Percentiles rank a stretch among this genome's conserved stretches.
Evolutionary conservation across 2,113 vertebrate species (phyloP).

Genomic region (Malurus alboscapulatus): DNA sequence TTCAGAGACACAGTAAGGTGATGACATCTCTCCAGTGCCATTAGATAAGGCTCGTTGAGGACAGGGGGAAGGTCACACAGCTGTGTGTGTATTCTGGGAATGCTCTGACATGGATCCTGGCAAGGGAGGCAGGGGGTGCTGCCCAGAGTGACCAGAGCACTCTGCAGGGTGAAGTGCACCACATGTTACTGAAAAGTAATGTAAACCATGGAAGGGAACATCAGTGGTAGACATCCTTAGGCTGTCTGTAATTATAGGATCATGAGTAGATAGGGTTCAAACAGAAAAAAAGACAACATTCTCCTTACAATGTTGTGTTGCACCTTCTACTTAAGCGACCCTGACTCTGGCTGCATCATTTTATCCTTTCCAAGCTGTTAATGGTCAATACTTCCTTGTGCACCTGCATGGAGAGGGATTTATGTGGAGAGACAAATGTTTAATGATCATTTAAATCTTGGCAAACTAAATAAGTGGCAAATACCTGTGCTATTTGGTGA

Average conservation of each 20-base stretch:
- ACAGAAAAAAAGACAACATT: neutral
- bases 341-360: neutral
- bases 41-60: constrained; percentile 29
- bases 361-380: neutral
- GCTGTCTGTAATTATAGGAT: neutral
- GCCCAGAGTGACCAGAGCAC: neutral
- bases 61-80: constrained; percentile 30
- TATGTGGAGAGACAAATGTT: neutral
- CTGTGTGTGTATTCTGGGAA: constrained; percentile 21
- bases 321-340: neutral
- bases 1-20: neutral
- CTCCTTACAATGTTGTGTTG: neutral
- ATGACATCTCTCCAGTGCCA: neutral
- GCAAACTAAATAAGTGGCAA: neutral
- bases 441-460: neutral
- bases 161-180: neutral
- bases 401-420: neutral
- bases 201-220: neutral
- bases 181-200: neutral
- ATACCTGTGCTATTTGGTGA: neutral
- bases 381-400: neutral
- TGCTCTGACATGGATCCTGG: neutral
- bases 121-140: neutral
- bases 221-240: neutral
- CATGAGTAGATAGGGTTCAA: neutral